Conservation (phyloP, 2,113 vertebrate species). For the Muntiacus reevesi region DNA sequence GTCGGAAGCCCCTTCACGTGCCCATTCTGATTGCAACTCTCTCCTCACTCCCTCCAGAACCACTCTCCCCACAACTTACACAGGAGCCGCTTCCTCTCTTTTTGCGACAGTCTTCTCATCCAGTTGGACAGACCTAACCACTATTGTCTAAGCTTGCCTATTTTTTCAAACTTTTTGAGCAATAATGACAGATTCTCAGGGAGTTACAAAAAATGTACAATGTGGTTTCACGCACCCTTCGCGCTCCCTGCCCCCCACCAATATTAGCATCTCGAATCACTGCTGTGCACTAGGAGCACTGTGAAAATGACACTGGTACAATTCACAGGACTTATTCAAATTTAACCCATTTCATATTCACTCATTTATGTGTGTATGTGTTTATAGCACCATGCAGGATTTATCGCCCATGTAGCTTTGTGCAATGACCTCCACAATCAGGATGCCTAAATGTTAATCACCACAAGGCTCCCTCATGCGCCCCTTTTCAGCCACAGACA, state of each 20-base stretch:
- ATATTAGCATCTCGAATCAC: background rate
- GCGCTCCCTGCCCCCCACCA: background rate
- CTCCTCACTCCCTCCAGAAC: background rate
- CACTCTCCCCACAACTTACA: too few relatives aligned
- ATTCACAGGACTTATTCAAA: background rate
- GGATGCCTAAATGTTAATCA: background rate
- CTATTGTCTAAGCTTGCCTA: background rate
- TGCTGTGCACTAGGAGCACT: background rate
- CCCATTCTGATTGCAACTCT: background rate
- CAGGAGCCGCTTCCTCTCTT: background rate
- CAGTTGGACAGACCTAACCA: background rate
- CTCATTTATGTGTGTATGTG: background rate
- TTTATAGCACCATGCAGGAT: background rate
- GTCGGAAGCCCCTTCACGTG: background rate
- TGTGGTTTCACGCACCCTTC: background rate
- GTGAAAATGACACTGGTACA: background rate
- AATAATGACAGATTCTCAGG: background rate
- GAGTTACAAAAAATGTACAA: background rate
- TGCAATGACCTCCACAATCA: background rate
- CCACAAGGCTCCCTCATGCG: background rate
- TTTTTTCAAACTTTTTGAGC: background rate
- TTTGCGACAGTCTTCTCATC: background rate
- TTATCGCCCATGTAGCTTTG: background rate
- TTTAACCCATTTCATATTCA: background rate
- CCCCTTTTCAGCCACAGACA: background rate